Evolutionary conservation across 1,140 invertebrate species (phyloP), one percentile per base, ranked within the genome.

Genomic region (Rhagoletis pomonella): DNA sequence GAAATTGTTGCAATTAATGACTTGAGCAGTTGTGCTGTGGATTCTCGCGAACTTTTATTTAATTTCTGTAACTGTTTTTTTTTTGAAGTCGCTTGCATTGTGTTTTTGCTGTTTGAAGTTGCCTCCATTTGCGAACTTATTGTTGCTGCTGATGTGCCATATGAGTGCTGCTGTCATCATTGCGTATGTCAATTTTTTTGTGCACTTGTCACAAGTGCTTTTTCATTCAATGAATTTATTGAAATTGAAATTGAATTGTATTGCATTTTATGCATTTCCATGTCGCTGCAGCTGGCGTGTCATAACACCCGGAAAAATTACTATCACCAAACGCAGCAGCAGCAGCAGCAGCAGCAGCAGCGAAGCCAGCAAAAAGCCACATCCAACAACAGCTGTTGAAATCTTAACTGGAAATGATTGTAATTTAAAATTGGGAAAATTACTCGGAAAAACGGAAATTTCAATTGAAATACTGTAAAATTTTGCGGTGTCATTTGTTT

Each of bases 221-320:
- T 73, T n/a, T 39, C 42, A 73, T 73, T 73, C 44, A 73, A 44
- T 73, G 67, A 73, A 73, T 73, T 73, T 73, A 73, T 73, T 73
- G 42, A 73, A 73, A 73, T 73, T 73, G 42, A 73, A 73, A 73
- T 44, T 44, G 39, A 73, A 73, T 73, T 73, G 39, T 73, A 44
- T 73, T 73, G 67, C 42, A 44, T 44, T 73, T 73, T 17, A 42
- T 1, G 67, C 67, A 14, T 42, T 12, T n/a, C 67, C 67, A 47
- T 73, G 67, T 73, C 42, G 39, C 44, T 3, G 67, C 67, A 73
- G 67, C 67, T 73, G 67, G 17, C 42, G 67, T 14, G 44, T 39
- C 67, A 73, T 47, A 39, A 47, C 39, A 73, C 39, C 42, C 67
- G 67, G 67, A 67, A 44, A 73, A 73, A 73, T 73, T 42, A 73